Evolutionary conservation across 2,113 vertebrate species (phyloP).

Genomic region (Cololabis saira): DNA sequence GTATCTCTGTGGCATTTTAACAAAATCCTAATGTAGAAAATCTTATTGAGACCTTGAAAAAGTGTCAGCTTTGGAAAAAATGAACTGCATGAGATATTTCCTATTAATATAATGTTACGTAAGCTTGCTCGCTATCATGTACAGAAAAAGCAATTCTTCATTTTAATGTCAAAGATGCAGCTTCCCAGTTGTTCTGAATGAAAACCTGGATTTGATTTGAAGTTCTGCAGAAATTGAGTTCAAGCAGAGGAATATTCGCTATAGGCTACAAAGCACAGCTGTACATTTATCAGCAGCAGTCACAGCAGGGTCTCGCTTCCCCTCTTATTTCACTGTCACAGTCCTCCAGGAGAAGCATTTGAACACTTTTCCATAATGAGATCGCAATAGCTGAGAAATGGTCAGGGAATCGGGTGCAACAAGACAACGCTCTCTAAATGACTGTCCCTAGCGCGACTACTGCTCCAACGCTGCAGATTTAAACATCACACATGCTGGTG

Average conservation of each 20-base stretch:
- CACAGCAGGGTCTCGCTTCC: conserved; percentile 28
- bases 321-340: conserved; percentile 52
- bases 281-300: conserved; percentile 6
- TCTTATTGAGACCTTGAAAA: too few species aligned
- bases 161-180: too few species aligned
- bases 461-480: neutral
- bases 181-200: too few species aligned
- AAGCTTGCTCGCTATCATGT: too few species aligned
- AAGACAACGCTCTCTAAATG: conserved; percentile 26
- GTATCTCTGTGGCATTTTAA: too few species aligned
- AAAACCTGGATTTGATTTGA: neutral
- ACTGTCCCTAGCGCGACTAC: conserved; percentile 15
- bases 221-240: neutral
- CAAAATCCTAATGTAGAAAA: too few species aligned
- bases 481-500: neutral
- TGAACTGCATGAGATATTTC: too few species aligned
- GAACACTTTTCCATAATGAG: conserved; percentile 44
- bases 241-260: neutral
- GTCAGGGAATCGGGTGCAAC: conserved; percentile 39
- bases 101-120: too few species aligned
- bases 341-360: conserved; percentile 43
- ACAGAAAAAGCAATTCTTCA: too few species aligned
- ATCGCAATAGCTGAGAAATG: conserved; percentile 42
- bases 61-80: too few species aligned
- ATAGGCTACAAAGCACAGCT: conserved; percentile 2